phyloP scores from a whole-genome alignment of 2,888 invertebrate species.

The Tetropium fuscum region DNA sequence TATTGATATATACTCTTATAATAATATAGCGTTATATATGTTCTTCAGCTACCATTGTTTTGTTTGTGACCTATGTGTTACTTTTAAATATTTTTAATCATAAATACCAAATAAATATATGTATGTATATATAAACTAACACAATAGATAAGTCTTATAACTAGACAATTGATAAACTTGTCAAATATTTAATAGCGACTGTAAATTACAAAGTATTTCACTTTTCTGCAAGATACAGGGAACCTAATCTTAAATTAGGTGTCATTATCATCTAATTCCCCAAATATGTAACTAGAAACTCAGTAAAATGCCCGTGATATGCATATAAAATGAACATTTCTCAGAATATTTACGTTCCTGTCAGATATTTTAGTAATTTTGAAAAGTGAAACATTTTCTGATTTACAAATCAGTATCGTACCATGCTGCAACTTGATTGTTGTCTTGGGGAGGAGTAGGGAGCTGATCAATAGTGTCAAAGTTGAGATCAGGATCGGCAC shows the following conservation, averaged over 20 bases:
- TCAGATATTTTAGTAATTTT: too few relatives aligned
- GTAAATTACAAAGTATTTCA: constrained; percentile 17
- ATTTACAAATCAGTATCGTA: constrained; percentile 94
- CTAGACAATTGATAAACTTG: constrained; percentile 11
- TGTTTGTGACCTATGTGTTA: too few relatives aligned
- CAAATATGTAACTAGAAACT: not conserved
- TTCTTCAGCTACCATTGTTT: too few relatives aligned
- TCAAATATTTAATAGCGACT: not conserved
- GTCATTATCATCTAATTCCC: not conserved
- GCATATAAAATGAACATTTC: too few relatives aligned
- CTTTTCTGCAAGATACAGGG: not conserved
- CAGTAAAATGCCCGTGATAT: not conserved
- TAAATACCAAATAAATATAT: constrained; percentile 9
- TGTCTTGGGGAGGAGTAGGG: constrained; percentile 87
- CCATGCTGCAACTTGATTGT: constrained; percentile 95
- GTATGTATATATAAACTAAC: constrained; percentile 15
- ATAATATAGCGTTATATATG: too few relatives aligned
- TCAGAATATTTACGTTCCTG: too few relatives aligned
- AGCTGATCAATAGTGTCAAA: constrained; percentile 84
- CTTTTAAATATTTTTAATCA: too few relatives aligned
- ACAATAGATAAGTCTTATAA: constrained; percentile 16
- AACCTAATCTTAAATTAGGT: not conserved
- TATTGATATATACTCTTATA: too few relatives aligned
- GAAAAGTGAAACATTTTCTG: constrained; percentile 19
- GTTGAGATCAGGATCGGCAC: constrained; percentile 80